Evolutionary conservation across 37 sponge, comb jelly and placozoan genomes (phyloP).

Genomic region (Crambe crambe): DNA sequence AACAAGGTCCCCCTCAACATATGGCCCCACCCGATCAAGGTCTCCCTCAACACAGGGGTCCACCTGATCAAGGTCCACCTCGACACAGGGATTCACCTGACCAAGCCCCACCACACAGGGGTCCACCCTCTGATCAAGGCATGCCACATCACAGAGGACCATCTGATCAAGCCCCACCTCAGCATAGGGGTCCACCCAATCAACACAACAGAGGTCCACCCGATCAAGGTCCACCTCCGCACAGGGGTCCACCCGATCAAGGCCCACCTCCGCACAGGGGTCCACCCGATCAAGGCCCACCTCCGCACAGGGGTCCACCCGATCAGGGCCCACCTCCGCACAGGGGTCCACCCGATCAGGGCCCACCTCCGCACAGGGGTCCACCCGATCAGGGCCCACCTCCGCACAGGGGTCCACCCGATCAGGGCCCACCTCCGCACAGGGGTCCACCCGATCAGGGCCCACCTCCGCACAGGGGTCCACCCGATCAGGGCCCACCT

Average conservation of each 20-base stretch:
- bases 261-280: neutral
- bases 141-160: neutral
- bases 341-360: neutral
- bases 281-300: no score
- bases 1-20: constrained; percentile 1
- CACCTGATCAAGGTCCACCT: neutral
- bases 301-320: neutral
- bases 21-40: neutral
- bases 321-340: constrained; percentile 5
- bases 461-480: neutral
- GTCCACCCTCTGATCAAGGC: constrained; percentile 2
- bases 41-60: neutral
- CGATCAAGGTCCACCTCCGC: neutral
- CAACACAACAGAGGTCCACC: constrained; percentile 15
- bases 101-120: constrained; percentile 3
- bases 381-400: neutral
- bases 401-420: neutral
- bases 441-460: neutral
- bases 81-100: neutral
- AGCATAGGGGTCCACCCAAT: constrained; percentile 16
- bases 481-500: neutral
- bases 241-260: neutral
- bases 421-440: neutral
- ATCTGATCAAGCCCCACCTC: no score
- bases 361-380: constrained; percentile 17